Evolutionary conservation across 1,140 invertebrate species (phyloP), one percentile per base, ranked within the genome.

Genomic region (Sarcophaga peregrina): DNA sequence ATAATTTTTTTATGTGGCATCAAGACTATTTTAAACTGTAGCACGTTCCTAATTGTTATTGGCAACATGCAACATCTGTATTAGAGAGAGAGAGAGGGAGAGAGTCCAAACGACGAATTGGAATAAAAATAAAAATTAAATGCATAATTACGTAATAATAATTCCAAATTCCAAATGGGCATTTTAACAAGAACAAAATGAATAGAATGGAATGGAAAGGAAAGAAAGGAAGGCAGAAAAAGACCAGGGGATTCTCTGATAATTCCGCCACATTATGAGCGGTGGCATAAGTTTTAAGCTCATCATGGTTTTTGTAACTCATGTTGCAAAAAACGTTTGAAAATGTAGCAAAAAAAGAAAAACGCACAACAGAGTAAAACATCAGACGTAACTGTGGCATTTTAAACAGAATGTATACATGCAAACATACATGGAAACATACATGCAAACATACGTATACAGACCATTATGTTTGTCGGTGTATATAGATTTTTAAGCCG

Each of bases 401-500:
- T 68, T 68, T 20, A 17, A 3, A 1, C 0, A n/a, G 20, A 25
- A 20, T 25, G n/a, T 4, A 68, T 10, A 68, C 9, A 25, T 10
- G 17, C 8, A 68, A 68, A 68, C 20, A 68, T 9, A 68, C 15
- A 13, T 5, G 13, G 4, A 13, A 0, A n/a, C 15, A 68, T 20
- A 68, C 6, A 25, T 25, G 9, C 62, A 68, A 7, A 68, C 10
- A 68, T 20, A n/a, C 54, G 20, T 20, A 68, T 8, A 20, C n/a
- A n/a, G 11, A 58, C n/a, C 58, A 68, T 68, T 68, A 68, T 68
- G 62, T 20, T 20, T 15, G 9, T 15, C 7, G 0, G 20, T 72
- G 17, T 72, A 20, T 20, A 47, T 76, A 15, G 37, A 81, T 81
- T 81, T 48, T 87, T 88, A 89, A 89, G 86, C 87, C 85, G 87